These are phyloP conservation scores for Dicaeum eximium DNA, from an alignment of 2,113 vertebrate species.

Conservation along the genomic window DNA sequence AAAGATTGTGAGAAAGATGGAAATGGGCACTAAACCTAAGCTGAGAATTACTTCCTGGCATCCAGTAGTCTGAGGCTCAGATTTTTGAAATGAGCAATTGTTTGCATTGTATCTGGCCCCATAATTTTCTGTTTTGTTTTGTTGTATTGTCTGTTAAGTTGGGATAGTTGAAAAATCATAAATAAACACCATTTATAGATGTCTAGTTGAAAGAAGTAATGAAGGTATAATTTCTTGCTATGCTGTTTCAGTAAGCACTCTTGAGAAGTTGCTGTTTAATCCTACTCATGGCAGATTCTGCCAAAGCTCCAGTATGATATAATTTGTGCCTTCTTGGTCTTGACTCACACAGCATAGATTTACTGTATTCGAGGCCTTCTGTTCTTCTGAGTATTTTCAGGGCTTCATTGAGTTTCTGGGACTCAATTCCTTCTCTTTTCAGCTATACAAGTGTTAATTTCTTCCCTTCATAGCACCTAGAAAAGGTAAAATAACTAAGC, in stretches of 20 bases:
- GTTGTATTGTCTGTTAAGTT: neutral
- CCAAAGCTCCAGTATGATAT: neutral
- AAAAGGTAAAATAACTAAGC: neutral
- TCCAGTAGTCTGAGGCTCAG: neutral
- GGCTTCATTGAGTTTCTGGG: neutral
- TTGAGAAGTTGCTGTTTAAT: neutral
- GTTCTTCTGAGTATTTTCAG: neutral
- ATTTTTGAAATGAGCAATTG: neutral
- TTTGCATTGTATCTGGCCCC: neutral
- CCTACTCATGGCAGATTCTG: neutral
- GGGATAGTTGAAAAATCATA: neutral
- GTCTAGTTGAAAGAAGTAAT: neutral
- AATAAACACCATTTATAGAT: neutral
- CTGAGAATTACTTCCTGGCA: neutral
- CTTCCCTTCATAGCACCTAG: neutral
- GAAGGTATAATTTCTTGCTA: neutral
- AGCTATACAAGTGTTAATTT: neutral
- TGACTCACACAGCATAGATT: neutral
- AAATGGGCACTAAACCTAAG: neutral
- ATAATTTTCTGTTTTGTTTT: neutral
- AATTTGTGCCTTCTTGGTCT: neutral
- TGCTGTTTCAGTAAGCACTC: neutral
- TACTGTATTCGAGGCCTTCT: neutral
- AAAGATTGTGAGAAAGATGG: neutral
- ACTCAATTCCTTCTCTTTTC: neutral